Percentiles rank a stretch among this genome's conserved stretches.
These are phyloP conservation scores for Drosophila borborema DNA, from an alignment of 2,888 invertebrate species.

Conservation along the genomic window DNA sequence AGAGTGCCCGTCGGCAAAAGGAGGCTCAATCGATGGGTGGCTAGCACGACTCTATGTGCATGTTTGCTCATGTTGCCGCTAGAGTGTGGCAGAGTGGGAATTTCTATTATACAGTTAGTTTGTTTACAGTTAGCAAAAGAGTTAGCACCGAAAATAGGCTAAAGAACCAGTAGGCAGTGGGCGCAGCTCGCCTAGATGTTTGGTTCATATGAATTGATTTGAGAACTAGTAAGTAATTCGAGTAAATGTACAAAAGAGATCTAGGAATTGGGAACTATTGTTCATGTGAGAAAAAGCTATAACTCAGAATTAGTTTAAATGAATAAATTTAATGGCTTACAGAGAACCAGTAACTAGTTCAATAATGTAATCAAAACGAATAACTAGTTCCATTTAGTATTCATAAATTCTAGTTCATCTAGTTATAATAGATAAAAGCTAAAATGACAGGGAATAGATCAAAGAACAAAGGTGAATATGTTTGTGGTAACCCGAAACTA, in stretches of 20 bases:
- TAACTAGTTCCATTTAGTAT: neutral
- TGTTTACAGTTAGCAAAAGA: slow-evolving; percentile 38
- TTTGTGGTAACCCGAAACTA: neutral
- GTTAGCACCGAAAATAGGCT: slow-evolving; percentile 36
- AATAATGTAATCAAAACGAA: neutral
- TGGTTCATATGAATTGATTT: neutral
- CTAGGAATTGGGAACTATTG: neutral
- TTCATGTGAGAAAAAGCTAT: neutral
- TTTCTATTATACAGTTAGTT: slow-evolving; percentile 18
- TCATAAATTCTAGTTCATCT: too few relatives aligned
- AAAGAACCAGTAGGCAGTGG: slow-evolving; percentile 20
- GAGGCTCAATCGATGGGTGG: slow-evolving; percentile 26
- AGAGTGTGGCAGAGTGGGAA: slow-evolving; percentile 49
- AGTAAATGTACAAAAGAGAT: too few relatives aligned
- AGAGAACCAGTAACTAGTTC: neutral
- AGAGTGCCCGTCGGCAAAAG: slow-evolving; percentile 50
- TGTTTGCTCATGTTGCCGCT: slow-evolving; percentile 59
- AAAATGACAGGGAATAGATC: neutral
- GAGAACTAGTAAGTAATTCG: neutral
- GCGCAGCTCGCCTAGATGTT: too few relatives aligned
- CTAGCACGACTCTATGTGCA: neutral
- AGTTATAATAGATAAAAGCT: neutral
- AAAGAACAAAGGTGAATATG: neutral
- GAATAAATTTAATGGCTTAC: neutral
- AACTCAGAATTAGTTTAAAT: neutral